These are phyloP conservation scores for Cygnus atratus DNA, from an alignment of 2,113 vertebrate species.

Conservation along the genomic window DNA sequence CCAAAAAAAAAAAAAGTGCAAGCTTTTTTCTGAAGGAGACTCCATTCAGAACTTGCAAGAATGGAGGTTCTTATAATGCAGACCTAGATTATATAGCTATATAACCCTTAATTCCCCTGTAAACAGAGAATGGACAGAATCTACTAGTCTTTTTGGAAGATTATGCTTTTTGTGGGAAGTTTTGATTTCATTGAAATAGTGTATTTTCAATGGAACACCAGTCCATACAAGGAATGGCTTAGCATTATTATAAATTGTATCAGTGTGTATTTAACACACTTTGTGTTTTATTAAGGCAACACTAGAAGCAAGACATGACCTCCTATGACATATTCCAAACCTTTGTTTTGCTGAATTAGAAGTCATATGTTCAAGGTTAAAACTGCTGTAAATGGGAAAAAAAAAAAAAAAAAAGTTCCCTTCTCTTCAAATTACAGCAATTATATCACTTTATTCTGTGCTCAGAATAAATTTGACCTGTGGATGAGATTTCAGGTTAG, in stretches of 20 bases:
- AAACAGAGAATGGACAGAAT: background rate
- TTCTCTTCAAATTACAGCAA: background rate
- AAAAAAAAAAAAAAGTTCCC: background rate
- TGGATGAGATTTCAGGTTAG: background rate
- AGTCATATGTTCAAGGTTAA: background rate
- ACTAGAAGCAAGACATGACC: background rate
- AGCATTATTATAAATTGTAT: background rate
- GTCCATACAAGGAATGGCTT: background rate
- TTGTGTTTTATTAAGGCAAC: background rate
- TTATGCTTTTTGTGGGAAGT: background rate
- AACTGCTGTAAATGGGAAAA: background rate
- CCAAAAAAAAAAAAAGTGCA: background rate
- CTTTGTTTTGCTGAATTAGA: background rate
- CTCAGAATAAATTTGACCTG: background rate
- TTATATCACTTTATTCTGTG: background rate
- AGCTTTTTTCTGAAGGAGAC: background rate
- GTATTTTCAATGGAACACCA: background rate
- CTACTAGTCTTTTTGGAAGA: background rate
- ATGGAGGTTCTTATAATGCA: background rate
- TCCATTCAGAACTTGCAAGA: background rate
- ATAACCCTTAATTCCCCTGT: background rate
- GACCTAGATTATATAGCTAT: background rate
- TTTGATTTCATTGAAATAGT: background rate
- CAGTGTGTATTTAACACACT: background rate
- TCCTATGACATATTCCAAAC: background rate